Conservation (phyloP, 2,113 vertebrate species). For the Percopsis transmontana region DNA sequence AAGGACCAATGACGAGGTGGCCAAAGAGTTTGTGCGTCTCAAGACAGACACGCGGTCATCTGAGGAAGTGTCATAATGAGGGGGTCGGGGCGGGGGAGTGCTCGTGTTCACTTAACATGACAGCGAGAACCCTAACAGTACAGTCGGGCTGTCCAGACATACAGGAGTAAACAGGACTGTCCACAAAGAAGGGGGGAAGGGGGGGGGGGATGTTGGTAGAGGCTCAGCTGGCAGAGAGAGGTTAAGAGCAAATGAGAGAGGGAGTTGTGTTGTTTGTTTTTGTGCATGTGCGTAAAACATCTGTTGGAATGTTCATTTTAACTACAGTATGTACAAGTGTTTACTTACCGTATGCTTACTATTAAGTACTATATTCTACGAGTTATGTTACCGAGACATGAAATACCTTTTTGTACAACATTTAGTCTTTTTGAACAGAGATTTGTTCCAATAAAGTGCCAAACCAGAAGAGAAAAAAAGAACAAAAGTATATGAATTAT, state of each 20-base stretch:
- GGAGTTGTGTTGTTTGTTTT: slow-evolving; percentile 78
- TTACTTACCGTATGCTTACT: slow-evolving; percentile 89
- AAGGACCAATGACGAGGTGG: slow-evolving; percentile 93
- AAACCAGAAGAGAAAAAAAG: slow-evolving; percentile 83
- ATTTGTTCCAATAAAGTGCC: slow-evolving; percentile 97
- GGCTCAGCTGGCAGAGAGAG: slow-evolving; percentile 12
- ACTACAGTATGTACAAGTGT: slow-evolving; percentile 88
- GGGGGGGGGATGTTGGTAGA: slow-evolving; percentile 16
- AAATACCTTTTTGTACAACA: slow-evolving; percentile 85
- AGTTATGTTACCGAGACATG: slow-evolving; percentile 84
- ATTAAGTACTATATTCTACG: slow-evolving; percentile 84
- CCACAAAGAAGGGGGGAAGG: slow-evolving; percentile 58
- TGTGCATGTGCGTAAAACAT: slow-evolving; percentile 96
- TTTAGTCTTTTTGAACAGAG: slow-evolving; percentile 88
- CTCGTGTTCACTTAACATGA: slow-evolving; percentile 55
- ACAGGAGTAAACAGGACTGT: slow-evolving; percentile 43
- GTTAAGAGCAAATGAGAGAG: slow-evolving; percentile 31
- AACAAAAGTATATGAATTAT: slow-evolving; percentile 72
- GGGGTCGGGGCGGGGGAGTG: background rate
- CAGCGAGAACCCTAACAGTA: slow-evolving; percentile 19
- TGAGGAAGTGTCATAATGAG: slow-evolving; percentile 84
- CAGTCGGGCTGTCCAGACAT: slow-evolving; percentile 32
- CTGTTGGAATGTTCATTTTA: slow-evolving; percentile 93
- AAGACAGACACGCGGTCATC: slow-evolving; percentile 90
- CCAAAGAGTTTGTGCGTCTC: slow-evolving; percentile 97